phyloP scores from a whole-genome alignment of 2,888 invertebrate genomes.

The Stenichneumon culpator region DNA sequence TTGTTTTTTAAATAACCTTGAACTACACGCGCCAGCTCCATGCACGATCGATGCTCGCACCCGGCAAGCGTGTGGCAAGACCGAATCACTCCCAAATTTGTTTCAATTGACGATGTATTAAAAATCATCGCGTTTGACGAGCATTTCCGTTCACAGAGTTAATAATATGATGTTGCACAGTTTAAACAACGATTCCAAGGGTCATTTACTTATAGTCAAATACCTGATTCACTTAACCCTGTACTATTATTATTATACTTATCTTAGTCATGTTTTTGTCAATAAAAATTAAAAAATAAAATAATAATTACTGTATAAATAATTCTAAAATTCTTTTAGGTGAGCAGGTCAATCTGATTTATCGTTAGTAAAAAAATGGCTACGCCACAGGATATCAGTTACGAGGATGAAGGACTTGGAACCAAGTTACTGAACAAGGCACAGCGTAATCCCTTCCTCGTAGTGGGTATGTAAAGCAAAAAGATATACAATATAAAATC shows the following conservation, averaged over 20 bases:
- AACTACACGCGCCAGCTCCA: conserved; percentile 39
- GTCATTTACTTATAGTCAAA: neutral
- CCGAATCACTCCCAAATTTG: neutral
- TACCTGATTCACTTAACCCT: neutral
- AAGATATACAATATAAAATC: neutral
- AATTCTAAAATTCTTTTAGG: conserved; percentile 30
- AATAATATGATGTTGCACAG: neutral
- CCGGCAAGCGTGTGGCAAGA: neutral
- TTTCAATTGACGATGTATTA: neutral
- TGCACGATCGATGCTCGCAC: conserved; percentile 45
- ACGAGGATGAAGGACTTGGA: conserved; percentile 41
- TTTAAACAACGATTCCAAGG: neutral
- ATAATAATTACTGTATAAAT: neutral
- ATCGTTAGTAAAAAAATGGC: conserved; percentile 35
- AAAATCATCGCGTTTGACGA: neutral
- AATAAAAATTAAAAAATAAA: neutral
- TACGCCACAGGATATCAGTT: neutral
- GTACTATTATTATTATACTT: neutral
- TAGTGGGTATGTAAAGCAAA: conserved; percentile 54
- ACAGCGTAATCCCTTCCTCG: conserved; percentile 65
- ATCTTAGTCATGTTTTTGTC: too few species aligned
- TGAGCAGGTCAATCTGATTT: conserved; percentile 36
- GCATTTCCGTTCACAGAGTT: neutral
- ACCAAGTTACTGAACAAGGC: conserved; percentile 16
- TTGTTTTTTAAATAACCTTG: conserved; percentile 50